Evolutionary conservation across 2,888 invertebrate genomes (phyloP).

Genomic region (Endomychus coccineus): DNA sequence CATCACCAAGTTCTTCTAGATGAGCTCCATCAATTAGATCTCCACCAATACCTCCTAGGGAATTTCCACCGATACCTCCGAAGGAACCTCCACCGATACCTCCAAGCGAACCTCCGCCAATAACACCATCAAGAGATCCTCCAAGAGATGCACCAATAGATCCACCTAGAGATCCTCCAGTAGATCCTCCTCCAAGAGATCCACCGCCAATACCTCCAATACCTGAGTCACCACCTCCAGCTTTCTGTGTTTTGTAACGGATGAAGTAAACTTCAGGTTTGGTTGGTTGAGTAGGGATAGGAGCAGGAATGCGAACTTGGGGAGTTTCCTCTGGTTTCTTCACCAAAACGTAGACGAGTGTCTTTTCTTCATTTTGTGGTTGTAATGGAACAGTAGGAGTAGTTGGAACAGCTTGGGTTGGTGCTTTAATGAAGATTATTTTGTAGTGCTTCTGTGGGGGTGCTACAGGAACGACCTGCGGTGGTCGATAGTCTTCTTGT

Average conservation of each 20-base stretch:
- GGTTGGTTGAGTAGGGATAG: conserved; percentile 76
- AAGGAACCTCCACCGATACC: conserved; percentile 34
- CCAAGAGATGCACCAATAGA: conserved; percentile 7
- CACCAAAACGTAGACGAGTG: conserved; percentile 80
- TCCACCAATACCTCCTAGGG: conserved; percentile 20
- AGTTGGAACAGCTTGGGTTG: conserved; percentile 68
- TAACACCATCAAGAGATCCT: conserved; percentile 9
- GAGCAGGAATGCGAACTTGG: conserved; percentile 69
- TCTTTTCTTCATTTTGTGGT: conserved; percentile 80
- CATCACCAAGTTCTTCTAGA: conserved; percentile 8
- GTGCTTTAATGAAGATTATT: conserved; percentile 83
- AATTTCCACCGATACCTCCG: conserved; percentile 26
- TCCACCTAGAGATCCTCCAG: conserved; percentile 13
- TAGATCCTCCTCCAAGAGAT: conserved; percentile 16
- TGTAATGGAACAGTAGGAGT: conserved; percentile 71
- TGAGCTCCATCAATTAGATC: conserved; percentile 10
- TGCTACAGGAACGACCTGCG: conserved; percentile 57
- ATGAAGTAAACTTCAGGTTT: conserved; percentile 90
- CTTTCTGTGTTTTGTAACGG: conserved; percentile 67
- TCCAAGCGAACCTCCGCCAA: background rate
- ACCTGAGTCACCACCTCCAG: conserved; percentile 41
- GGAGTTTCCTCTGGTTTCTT: conserved; percentile 82
- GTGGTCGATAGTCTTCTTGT: conserved; percentile 57
- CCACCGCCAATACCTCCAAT: conserved; percentile 22
- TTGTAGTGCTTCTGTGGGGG: conserved; percentile 74